phyloP scores from a whole-genome alignment of 23 tunicate species.

The Trididemnum miniatum region DNA sequence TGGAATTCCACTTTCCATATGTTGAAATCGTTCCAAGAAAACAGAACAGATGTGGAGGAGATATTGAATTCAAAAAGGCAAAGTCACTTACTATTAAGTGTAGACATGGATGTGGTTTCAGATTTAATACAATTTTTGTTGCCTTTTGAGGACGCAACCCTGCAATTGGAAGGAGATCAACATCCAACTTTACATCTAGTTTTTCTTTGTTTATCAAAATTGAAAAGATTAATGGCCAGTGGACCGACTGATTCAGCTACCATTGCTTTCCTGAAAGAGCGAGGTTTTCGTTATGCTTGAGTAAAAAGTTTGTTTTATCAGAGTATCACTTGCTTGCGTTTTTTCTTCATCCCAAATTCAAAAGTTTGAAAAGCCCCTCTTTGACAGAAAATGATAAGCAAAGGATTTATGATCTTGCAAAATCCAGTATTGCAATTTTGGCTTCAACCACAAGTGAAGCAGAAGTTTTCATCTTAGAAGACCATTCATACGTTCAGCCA shows the following conservation, averaged over 20 bases:
- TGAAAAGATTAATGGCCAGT: neutral
- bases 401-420: neutral
- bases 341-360: constrained; percentile 14
- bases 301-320: neutral
- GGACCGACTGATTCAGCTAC: neutral
- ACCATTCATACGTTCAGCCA: too few relatives aligned
- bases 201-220: neutral
- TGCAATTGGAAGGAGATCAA: neutral
- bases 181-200: neutral
- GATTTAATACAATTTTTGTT: too few relatives aligned
- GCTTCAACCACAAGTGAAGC: too few relatives aligned
- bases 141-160: neutral
- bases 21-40: neutral
- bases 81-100: too few relatives aligned
- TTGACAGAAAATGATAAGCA: neutral
- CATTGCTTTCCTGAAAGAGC: neutral
- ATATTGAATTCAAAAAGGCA: too few relatives aligned
- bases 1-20: neutral
- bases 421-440: too few relatives aligned
- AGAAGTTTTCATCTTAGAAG: too few relatives aligned
- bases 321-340: neutral
- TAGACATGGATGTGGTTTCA: too few relatives aligned
- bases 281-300: too few relatives aligned
- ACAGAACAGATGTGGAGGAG: neutral
- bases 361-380: neutral